phyloP scores from a whole-genome alignment of 2,113 vertebrate genomes.

The Lepus timidus region DNA sequence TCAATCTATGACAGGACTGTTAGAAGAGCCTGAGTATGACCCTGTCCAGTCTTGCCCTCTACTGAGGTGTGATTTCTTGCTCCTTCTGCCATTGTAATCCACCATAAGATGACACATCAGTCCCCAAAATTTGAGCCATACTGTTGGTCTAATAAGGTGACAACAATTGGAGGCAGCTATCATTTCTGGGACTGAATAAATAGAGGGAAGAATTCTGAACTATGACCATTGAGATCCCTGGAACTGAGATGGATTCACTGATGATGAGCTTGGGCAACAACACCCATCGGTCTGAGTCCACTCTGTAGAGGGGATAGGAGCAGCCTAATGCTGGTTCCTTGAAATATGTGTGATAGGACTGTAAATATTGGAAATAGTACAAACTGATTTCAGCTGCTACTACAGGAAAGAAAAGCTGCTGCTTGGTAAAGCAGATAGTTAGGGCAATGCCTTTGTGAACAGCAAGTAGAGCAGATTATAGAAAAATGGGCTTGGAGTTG shows the following conservation, averaged over 20 bases:
- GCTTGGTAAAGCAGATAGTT: not conserved
- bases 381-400: not conserved
- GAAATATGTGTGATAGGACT: not conserved
- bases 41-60: no score
- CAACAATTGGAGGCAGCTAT: not conserved
- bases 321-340: no score
- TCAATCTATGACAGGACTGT: no score
- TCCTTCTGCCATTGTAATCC: no score
- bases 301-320: accelerated
- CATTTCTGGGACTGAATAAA: not conserved
- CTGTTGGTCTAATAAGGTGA: not conserved
- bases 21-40: no score
- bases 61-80: no score
- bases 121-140: no score
- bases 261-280: not conserved
- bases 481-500: not conserved
- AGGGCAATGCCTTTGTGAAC: not conserved
- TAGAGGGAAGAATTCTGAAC: not conserved
- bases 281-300: accelerated
- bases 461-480: not conserved
- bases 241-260: not conserved
- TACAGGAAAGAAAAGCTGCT: not conserved
- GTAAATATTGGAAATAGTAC: not conserved
- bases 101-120: no score
- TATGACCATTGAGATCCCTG: not conserved